Evolutionary conservation across 2,797 vertebrate species (phyloP), one percentile per base, ranked within the genome.

Genomic region (Halcyon smyrnensis): DNA sequence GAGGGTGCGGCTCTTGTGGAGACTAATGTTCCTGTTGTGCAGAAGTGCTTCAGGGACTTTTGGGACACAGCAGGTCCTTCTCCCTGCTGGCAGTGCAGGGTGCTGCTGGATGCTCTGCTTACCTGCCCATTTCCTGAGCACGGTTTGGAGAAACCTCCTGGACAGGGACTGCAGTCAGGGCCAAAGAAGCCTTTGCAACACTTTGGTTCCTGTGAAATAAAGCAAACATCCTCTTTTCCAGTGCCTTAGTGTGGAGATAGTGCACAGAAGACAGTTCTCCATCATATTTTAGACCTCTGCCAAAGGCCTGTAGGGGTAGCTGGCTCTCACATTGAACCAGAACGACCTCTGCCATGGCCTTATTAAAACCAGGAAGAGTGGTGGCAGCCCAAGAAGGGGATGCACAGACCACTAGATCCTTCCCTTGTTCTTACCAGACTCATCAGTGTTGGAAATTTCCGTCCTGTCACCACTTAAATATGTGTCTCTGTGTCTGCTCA

Each of bases 181-280:
- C 99, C 99, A 6, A 98, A 99, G 97, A 99, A 99, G 5, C 99
- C 99, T 95, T 95, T 98, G 96, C 99, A 99, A 84, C 99, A 99
- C 2, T 95, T 97, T 4, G 97, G 97, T 39, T 97, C 98, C 99
- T 99, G 93, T 59, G 84, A 92, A 97, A 94, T 21, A 91, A 91
- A 91, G 25, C 6, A 86, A 90, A 96, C 3, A 69, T 4, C 2
- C 2, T 64, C 6, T 34, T 53, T 83, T 56, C 21, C 32, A 39
- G 27, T 24, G 34, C 19, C 23, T 88, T 54, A 76, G 34, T 9
- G 23, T 0, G 12, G 39, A 87, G 36, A 0, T 10, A 25, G 17
- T 18, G 21, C 19, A 36, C 19, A 50, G 46, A 79, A 39, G 28
- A 25, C 27, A 77, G 11, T 14, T 23, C 9, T 73, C 6, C 9